These are phyloP conservation scores for Urocyon cinereoargenteus DNA, from an alignment of 2,797 vertebrate species.

Conservation along the genomic window DNA sequence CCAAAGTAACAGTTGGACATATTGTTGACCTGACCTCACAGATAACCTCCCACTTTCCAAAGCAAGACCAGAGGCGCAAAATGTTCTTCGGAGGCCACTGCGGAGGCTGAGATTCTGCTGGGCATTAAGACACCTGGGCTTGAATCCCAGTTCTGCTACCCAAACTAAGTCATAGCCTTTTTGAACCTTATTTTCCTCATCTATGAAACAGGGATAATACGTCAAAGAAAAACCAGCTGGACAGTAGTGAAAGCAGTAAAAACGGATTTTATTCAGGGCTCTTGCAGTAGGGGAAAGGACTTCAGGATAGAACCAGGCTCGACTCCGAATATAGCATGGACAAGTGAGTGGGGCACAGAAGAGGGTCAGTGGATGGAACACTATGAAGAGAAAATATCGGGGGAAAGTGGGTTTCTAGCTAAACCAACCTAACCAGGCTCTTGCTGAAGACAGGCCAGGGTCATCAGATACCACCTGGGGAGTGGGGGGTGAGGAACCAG, in stretches of 20 bases:
- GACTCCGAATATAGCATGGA: not conserved
- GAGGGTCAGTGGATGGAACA: not conserved
- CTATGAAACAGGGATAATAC: not conserved
- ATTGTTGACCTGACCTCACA: not conserved
- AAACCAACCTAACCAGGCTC: not conserved
- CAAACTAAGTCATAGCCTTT: not conserved
- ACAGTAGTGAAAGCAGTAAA: not conserved
- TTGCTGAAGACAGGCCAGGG: not conserved
- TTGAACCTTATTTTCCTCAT: not conserved
- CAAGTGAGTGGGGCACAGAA: not conserved
- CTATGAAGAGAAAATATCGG: not conserved
- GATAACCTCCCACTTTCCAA: not conserved
- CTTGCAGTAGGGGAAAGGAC: not conserved
- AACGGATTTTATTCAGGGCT: not conserved
- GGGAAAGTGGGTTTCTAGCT: not conserved
- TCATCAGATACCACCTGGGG: not conserved
- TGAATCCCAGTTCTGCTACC: not conserved
- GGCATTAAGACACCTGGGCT: not conserved
- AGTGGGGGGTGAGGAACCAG: not conserved
- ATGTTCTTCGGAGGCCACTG: not conserved
- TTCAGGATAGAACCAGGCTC: not conserved
- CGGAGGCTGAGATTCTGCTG: not conserved
- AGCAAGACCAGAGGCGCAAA: not conserved
- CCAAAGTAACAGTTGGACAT: not conserved
- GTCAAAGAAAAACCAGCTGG: not conserved